Evolutionary conservation across 2,113 vertebrate species (phyloP).

Genomic region (Ceyx cyanopectus): DNA sequence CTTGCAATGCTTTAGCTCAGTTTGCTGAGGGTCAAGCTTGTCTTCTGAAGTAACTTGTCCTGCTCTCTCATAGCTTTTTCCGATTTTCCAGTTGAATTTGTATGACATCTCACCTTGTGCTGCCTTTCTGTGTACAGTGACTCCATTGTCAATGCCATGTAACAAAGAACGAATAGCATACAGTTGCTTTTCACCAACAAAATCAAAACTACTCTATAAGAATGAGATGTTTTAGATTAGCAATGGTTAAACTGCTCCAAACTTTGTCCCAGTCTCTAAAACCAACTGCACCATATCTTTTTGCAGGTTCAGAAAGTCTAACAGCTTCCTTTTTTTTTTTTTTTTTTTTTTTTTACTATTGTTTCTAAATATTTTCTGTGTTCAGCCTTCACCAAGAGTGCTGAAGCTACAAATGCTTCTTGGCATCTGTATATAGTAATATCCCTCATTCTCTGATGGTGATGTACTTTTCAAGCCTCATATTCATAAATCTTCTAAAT

Average conservation of each 20-base stretch:
- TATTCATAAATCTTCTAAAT: conserved; percentile 29
- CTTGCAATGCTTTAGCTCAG: background rate
- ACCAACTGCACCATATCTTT: background rate
- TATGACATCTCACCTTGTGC: background rate
- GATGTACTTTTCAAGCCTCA: conserved; percentile 13
- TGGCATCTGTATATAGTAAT: conserved; percentile 44
- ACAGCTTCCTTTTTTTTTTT: background rate
- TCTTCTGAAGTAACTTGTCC: background rate
- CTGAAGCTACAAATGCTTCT: conserved; percentile 40
- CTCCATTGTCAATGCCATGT: background rate
- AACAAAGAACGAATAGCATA: background rate
- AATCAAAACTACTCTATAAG: background rate
- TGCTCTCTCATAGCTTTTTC: background rate
- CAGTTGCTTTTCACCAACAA: background rate
- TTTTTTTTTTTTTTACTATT: background rate
- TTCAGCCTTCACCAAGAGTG: background rate
- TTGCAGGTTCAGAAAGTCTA: background rate
- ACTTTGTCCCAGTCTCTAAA: background rate
- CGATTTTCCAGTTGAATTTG: background rate
- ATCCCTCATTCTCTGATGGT: conserved; percentile 16
- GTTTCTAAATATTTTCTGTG: background rate
- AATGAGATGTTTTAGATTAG: background rate
- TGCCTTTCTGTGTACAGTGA: background rate
- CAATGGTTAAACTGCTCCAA: background rate
- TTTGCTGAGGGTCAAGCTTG: background rate